Evolutionary conservation across 1,140 invertebrate genomes (phyloP).

Genomic region (Magallana gigas): DNA sequence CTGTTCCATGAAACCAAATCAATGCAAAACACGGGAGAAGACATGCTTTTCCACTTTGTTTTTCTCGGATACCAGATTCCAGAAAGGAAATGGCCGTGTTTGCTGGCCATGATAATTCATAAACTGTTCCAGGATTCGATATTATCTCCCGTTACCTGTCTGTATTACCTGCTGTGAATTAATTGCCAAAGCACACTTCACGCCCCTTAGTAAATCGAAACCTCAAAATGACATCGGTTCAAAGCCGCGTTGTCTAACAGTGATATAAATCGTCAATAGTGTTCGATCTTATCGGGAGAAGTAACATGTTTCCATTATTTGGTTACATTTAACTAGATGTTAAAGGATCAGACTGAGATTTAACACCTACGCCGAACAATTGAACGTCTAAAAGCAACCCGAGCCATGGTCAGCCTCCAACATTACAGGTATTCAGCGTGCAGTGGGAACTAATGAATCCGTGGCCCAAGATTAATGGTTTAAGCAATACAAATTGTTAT

Average conservation of each 20-base stretch:
- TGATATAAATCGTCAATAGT: slow-evolving; percentile 39
- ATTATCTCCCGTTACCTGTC: background rate
- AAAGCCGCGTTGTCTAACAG: slow-evolving; percentile 29
- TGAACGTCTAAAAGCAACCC: slow-evolving; percentile 15
- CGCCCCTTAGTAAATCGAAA: background rate
- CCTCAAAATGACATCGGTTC: slow-evolving; percentile 24
- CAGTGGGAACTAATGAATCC: slow-evolving; percentile 33
- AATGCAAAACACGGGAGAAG: background rate
- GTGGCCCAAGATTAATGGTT: slow-evolving; percentile 6
- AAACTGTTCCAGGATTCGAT: slow-evolving; percentile 9
- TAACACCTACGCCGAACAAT: slow-evolving; percentile 34
- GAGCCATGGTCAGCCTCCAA: slow-evolving; percentile 1
- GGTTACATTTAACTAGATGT: slow-evolving; percentile 44
- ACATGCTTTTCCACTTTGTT: slow-evolving; percentile 33
- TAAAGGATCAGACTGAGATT: slow-evolving; percentile 15
- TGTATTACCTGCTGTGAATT: slow-evolving; percentile 36
- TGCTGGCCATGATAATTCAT: slow-evolving; percentile 21
- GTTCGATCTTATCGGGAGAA: slow-evolving; percentile 30
- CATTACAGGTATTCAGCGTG: slow-evolving; percentile 28
- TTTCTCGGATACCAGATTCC: background rate
- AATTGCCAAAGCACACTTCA: slow-evolving; percentile 25
- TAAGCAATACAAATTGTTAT: slow-evolving; percentile 40
- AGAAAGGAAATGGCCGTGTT: slow-evolving; percentile 7
- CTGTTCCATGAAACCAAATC: background rate
- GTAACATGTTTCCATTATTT: slow-evolving; percentile 46